Evolutionary conservation across 2,113 vertebrate species (phyloP).

Genomic region (Sardina pilchardus): DNA sequence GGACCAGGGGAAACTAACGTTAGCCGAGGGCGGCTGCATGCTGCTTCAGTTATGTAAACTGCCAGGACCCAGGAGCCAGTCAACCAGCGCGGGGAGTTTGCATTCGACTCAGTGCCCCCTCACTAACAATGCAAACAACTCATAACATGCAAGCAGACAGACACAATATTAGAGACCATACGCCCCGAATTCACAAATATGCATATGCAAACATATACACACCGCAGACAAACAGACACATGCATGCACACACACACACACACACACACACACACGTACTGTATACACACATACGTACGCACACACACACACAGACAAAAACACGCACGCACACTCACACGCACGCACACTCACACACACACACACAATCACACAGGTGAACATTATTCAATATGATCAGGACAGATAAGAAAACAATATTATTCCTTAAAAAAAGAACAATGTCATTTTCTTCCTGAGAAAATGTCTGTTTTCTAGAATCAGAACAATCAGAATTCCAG

Average conservation of each 20-base stretch:
- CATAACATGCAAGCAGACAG: neutral
- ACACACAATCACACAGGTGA: neutral
- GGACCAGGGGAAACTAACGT: constrained; percentile 65
- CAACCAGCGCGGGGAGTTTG: constrained; percentile 73
- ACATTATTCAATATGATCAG: neutral
- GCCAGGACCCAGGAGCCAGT: constrained; percentile 63
- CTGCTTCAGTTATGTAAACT: constrained; percentile 80
- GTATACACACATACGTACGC: neutral
- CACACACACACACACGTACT: constrained; percentile 15
- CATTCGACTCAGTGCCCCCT: constrained; percentile 66
- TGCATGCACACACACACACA: neutral
- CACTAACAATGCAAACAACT: constrained; percentile 71
- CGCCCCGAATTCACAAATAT: neutral
- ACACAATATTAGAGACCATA: neutral
- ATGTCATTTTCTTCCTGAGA: too few relatives aligned
- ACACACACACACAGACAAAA: too few relatives aligned
- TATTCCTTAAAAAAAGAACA: too few relatives aligned
- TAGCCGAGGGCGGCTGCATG: constrained; percentile 57
- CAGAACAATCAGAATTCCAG: too few relatives aligned
- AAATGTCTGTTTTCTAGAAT: neutral
- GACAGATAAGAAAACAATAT: too few relatives aligned
- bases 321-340: too few relatives aligned
- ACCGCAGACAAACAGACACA: constrained; percentile 15
- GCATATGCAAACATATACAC: constrained; percentile 32
- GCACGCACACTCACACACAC: neutral